Base-by-base conservation (phyloP, 2,888 invertebrate species). In the Dascillus cervinus region DNA sequence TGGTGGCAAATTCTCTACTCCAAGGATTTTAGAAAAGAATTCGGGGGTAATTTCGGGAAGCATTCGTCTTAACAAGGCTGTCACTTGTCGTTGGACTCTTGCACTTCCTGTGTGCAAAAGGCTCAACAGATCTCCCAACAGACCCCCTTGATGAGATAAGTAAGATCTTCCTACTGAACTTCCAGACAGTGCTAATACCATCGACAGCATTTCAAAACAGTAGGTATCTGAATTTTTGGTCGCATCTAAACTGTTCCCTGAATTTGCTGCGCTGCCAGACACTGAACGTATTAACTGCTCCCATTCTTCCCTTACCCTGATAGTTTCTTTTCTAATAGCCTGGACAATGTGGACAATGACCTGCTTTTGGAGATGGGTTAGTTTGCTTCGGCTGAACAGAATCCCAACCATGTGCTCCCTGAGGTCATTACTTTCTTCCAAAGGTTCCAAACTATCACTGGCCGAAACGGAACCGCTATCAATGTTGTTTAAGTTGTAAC, bases 361-460 rank as follows among this genome's bases (percentile, higher is more conserved):
- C 72, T 91, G 91, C 62, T 88, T 88, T 62, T 95, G 95, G 29
- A 95, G 69, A 50, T 91, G 87, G 0, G 92, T 92, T 12, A 96
- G 69, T 62, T 94, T 92, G 59, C 90, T 90, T 26, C 94, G 77
- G 34, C 91, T 90, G 64, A 95, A 96, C 25, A 96, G 69, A 50
- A 96, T 95, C 37, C 95, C 94, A 23, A 95, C 95, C 76, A 96
- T 91, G 58, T 95, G 95, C 56, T 95, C 95, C 22, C 92, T 78
- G 4, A 96, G 44, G 60, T 70, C 54, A 57, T 71, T 62, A 56
- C 67, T 62, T 37, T 66, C 65, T 43, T 64, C 64, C 22, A 62
- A 39, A 51, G 72, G 60, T 64, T 76, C 61, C 58, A 54, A 42
- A 28, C 51, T 55, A 32, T 65, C 65, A 36, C 51, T 58, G 4